Evolutionary conservation across 2,888 invertebrate genomes (phyloP), one percentile per base, ranked within the genome.

Genomic region (Polia nebulosa): DNA sequence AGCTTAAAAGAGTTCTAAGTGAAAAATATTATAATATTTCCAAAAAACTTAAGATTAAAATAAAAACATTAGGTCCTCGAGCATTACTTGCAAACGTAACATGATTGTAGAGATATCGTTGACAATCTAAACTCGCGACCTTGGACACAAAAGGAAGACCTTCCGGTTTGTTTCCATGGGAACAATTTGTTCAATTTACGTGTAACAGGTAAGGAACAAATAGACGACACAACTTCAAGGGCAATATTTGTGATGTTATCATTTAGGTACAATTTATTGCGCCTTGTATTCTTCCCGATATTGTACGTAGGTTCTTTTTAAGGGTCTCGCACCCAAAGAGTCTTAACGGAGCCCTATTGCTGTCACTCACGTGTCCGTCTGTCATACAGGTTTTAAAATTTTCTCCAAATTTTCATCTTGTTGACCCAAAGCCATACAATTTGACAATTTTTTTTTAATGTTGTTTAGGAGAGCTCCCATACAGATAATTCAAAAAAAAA

Each of bases 131-230:
- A 47, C 11, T 34, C 17, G 1, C 6, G 39, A 61, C 53, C 61
- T 55, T 49, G 34, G 13, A 15, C 22, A 51, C 13, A 72, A 72
- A 51, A 22, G 29, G 27, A 49, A 62, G 13, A n/a, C 36, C 17
- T 39, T 20, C 17, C 22, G 11, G 15, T 36, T n/a, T 27, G 25
- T 60, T 36, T 9, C 39, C 27, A 60, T 41, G 15, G 15, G 0
- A 41, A 41, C n/a, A 39, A 53, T 49, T 39, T 61, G 25, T n/a
- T 13, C 20, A 32, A 52, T 60, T 60, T 60, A 47, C 53, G 17
- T n/a, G 25, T 39, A 39, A 56, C 25, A 47, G 13, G 11, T 39
- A 39, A 13, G 32, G 2, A 20, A 39, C 17, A 55, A 15, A 11
- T 34, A 34, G 17, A 56, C 4, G 25, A 66, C 32, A 20, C 36